phyloP scores from a whole-genome alignment of 2,113 vertebrate genomes.

The Chaenocephalus aceratus region DNA sequence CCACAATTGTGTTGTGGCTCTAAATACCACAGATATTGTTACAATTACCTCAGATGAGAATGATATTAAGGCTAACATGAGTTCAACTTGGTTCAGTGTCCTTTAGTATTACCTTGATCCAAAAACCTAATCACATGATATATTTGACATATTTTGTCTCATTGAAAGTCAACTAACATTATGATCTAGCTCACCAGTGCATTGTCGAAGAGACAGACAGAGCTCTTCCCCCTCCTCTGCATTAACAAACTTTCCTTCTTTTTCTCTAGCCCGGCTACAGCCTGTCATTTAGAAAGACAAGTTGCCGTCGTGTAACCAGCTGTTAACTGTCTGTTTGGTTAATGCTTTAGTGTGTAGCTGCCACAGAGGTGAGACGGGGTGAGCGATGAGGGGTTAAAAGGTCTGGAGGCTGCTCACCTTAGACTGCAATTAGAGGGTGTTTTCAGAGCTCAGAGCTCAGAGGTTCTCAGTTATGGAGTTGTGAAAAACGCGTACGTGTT shows the following conservation, averaged over 20 bases:
- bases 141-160: slow-evolving; percentile 2
- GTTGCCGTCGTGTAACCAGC: slow-evolving; percentile 38
- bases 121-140: neutral
- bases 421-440: neutral
- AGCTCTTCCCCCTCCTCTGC: neutral
- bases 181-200: neutral
- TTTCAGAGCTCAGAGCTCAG: slow-evolving; percentile 4
- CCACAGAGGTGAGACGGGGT: slow-evolving; percentile 40
- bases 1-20: neutral
- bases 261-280: slow-evolving; percentile 19
- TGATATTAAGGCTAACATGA: neutral
- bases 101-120: neutral
- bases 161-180: too few species aligned
- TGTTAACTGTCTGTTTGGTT: slow-evolving; percentile 36
- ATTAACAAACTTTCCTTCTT: neutral
- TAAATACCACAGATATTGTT: neutral
- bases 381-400: slow-evolving; percentile 39
- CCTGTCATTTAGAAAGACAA: slow-evolving; percentile 52
- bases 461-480: slow-evolving; percentile 21
- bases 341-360: slow-evolving; percentile 11
- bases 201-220: neutral
- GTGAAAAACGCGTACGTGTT: neutral
- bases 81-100: neutral
- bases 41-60: neutral
- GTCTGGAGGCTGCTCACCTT: slow-evolving; percentile 24